phyloP scores from a whole-genome alignment of 2,113 vertebrate genomes.

The Coturnix japonica region DNA sequence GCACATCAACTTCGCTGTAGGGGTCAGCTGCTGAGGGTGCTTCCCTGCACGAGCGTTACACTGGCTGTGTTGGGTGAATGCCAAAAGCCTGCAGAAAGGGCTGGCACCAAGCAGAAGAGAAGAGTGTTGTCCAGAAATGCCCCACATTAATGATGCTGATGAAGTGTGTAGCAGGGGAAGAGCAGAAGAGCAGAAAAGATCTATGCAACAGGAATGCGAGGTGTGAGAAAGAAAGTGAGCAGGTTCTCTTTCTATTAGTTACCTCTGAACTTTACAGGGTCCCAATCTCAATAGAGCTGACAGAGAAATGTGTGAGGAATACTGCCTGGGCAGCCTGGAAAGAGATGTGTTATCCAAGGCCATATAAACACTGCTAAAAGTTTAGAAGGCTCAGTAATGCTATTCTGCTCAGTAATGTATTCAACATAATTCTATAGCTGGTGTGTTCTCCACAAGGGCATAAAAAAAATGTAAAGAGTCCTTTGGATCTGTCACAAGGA shows the following conservation, averaged over 20 bases:
- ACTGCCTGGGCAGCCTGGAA: neutral
- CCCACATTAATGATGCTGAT: neutral
- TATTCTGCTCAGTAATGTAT: neutral
- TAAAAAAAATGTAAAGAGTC: neutral
- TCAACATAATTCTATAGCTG: neutral
- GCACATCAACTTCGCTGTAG: neutral
- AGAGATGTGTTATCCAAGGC: neutral
- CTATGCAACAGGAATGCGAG: neutral
- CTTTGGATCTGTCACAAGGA: neutral
- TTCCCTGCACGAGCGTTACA: neutral
- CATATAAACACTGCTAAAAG: neutral
- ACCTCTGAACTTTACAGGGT: neutral
- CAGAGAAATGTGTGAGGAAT: neutral
- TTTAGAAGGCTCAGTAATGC: neutral
- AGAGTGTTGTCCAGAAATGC: neutral
- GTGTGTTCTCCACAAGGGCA: neutral
- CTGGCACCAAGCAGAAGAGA: neutral
- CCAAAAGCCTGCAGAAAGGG: neutral
- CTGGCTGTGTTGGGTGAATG: fast-evolving
- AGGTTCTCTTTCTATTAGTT: neutral
- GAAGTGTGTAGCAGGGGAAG: neutral
- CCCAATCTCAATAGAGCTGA: neutral
- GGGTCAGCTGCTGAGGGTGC: neutral
- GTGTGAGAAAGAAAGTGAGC: neutral
- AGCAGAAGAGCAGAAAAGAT: neutral